These are phyloP conservation scores for Ceuthmochares aereus DNA, from an alignment of 2,113 vertebrate species.

Conservation along the genomic window DNA sequence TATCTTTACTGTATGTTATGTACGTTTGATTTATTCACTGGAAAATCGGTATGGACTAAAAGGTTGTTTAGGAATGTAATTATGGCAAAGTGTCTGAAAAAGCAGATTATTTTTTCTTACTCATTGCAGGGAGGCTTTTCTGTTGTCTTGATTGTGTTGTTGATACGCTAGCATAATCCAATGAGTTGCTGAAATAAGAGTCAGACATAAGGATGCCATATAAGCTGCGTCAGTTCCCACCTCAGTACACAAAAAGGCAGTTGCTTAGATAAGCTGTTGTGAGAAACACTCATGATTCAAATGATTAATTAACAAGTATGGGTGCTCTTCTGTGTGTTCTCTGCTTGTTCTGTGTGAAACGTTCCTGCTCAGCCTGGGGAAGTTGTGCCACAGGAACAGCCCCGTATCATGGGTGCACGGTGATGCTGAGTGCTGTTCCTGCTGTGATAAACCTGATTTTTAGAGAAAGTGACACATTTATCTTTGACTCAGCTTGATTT, in stretches of 20 bases:
- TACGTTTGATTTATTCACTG: not conserved
- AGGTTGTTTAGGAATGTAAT: not conserved
- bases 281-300: not conserved
- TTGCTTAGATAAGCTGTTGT: not conserved
- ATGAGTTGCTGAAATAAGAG: not conserved
- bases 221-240: not conserved
- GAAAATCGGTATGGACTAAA: not conserved
- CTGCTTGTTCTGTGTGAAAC: not conserved
- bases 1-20: not conserved
- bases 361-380: not conserved
- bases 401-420: fast-evolving
- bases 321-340: not conserved
- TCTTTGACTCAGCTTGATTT: not conserved
- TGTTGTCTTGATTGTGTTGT: not conserved
- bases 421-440: not conserved
- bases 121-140: not conserved
- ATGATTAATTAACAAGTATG: not conserved
- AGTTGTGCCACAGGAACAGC: not conserved
- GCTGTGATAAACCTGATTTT: not conserved
- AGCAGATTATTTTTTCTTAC: not conserved
- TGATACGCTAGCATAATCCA: not conserved
- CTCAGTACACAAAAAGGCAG: not conserved
- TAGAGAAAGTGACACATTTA: not conserved
- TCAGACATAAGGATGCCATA: not conserved
- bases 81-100: not conserved